These are phyloP conservation scores for Eupeodes latifasciatus DNA, from an alignment of 2,888 invertebrate genomes.

Conservation along the genomic window DNA sequence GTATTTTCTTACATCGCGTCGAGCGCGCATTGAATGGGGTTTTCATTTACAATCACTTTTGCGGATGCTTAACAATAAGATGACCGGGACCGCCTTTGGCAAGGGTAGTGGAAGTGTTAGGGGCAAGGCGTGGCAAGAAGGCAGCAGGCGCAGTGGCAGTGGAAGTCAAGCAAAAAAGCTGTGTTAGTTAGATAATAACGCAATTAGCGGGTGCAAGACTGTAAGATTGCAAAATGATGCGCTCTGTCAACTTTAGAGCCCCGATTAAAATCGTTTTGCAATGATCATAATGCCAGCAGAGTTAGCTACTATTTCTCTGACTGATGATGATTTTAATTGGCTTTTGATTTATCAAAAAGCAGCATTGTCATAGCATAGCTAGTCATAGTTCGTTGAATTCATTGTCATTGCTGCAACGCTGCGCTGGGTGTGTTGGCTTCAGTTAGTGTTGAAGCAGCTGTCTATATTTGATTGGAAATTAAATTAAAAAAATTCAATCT, in stretches of 20 bases:
- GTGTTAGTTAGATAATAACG: slow-evolving; percentile 29
- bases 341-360: slow-evolving; percentile 27
- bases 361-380: background rate
- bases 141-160: background rate
- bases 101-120: background rate
- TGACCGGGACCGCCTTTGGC: background rate
- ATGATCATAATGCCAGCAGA: slow-evolving; percentile 8
- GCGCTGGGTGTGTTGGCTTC: background rate
- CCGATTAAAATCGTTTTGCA: slow-evolving; percentile 12
- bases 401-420: slow-evolving; percentile 10
- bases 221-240: slow-evolving; percentile 37
- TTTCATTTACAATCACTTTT: slow-evolving; percentile 21
- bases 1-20: slow-evolving; percentile 8
- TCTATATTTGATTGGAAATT: slow-evolving; percentile 27
- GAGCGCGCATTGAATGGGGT: background rate
- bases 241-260: slow-evolving; percentile 30
- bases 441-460: background rate
- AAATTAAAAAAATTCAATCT: slow-evolving; percentile 22
- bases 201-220: slow-evolving; percentile 32
- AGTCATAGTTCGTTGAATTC: slow-evolving; percentile 4
- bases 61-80: slow-evolving; percentile 18
- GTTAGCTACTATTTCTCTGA: background rate
- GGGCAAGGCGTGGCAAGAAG: too few species aligned
- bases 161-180: background rate
- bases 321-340: slow-evolving; percentile 11